Percentiles rank a stretch among this genome's conserved stretches.
These are phyloP conservation scores for Distichodus sexfasciatus DNA, from an alignment of 2,797 vertebrate genomes.

Conservation along the genomic window DNA sequence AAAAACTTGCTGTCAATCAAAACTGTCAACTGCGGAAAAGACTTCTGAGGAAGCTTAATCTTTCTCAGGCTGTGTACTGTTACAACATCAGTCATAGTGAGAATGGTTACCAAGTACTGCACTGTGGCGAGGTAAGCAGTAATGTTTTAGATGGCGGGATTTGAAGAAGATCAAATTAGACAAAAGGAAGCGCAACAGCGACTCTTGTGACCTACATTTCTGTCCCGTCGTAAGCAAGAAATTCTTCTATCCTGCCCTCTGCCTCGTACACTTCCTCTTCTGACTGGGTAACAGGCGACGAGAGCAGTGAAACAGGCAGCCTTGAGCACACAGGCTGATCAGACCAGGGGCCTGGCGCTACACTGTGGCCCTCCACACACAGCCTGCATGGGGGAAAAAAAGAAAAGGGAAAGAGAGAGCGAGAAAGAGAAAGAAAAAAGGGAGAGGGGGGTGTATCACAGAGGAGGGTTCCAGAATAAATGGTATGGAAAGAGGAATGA, in stretches of 20 bases:
- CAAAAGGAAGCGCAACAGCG: neutral
- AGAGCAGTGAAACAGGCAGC: conserved; percentile 33
- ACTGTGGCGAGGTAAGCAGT: too few relatives aligned
- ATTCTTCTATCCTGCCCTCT: conserved; percentile 83
- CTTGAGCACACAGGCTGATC: conserved; percentile 36
- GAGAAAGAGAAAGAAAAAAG: neutral
- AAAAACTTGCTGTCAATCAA: too few relatives aligned
- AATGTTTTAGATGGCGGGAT: neutral
- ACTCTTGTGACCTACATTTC: conserved; percentile 69
- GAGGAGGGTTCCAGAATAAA: neutral
- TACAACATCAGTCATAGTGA: too few relatives aligned
- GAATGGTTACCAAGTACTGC: too few relatives aligned
- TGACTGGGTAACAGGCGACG: conserved; percentile 56
- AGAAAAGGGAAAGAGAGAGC: neutral
- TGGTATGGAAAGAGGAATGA: conserved; percentile 4
- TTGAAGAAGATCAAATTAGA: neutral
- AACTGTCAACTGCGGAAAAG: too few relatives aligned
- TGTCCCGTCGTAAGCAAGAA: conserved; percentile 79
- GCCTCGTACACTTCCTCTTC: conserved; percentile 79
- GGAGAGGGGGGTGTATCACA: neutral
- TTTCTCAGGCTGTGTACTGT: too few relatives aligned
- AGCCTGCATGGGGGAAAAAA: conserved; percentile 60
- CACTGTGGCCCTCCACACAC: conserved; percentile 72
- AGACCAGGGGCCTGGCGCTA: conserved; percentile 59
- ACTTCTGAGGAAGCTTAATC: too few relatives aligned